A percentile compares a stretch with the other conserved stretches of the same genome.
These are phyloP conservation scores for Drosophila busckii DNA, from an alignment of 1,140 invertebrate genomes.

Conservation along the genomic window DNA sequence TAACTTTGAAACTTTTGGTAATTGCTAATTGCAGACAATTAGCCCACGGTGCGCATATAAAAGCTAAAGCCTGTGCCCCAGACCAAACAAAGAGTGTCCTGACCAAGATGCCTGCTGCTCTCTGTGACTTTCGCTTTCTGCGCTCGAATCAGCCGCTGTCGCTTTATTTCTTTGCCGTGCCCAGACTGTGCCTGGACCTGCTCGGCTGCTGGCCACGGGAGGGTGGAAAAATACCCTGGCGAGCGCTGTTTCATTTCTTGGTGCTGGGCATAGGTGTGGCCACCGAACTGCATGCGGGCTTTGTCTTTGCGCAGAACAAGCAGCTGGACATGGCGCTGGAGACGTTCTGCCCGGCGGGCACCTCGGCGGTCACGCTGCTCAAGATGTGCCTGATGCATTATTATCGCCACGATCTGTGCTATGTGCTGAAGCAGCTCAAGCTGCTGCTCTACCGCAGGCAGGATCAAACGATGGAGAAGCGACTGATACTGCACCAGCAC, in stretches of 20 bases:
- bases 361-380: constrained; percentile 60
- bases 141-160: constrained; percentile 23
- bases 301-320: neutral
- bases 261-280: constrained; percentile 53
- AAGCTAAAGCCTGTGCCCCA: neutral
- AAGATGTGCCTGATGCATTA: constrained; percentile 57
- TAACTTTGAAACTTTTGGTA: constrained; percentile 7
- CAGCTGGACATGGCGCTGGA: constrained; percentile 48
- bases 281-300: constrained; percentile 59
- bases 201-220: constrained; percentile 60
- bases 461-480: neutral
- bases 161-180: constrained; percentile 55
- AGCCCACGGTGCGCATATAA: constrained; percentile 4
- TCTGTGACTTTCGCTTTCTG: constrained; percentile 21
- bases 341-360: constrained; percentile 63
- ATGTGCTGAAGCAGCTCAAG: constrained; percentile 16
- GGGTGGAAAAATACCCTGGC: neutral
- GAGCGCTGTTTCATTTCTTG: constrained; percentile 35
- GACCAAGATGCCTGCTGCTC: neutral
- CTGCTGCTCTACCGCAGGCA: constrained; percentile 10
- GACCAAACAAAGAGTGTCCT: neutral
- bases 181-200: constrained; percentile 30
- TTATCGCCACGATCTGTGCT: constrained; percentile 39
- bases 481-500: constrained; percentile 15
- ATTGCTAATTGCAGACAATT: constrained; percentile 16